Percentiles rank a stretch among this genome's conserved stretches.
phyloP scores from a whole-genome alignment of 1,140 invertebrate genomes.

The Panulirus ornatus region DNA sequence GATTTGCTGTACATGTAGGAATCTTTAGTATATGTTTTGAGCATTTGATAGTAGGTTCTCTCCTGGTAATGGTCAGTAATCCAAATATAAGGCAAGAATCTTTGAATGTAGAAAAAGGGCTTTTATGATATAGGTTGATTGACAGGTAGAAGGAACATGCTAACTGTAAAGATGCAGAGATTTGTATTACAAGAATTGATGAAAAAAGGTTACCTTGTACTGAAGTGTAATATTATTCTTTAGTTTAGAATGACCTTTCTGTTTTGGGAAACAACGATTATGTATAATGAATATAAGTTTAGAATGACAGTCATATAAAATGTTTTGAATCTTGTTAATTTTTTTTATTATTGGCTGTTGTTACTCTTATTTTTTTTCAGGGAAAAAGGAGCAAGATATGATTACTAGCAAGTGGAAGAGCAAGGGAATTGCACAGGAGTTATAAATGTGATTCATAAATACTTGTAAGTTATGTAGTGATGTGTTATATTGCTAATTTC shows the following conservation, averaged over 20 bases:
- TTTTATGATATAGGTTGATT: not conserved
- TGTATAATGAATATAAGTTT: not conserved
- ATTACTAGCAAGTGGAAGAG: not conserved
- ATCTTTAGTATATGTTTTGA: no score
- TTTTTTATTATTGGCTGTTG: not conserved
- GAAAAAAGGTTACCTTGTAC: not conserved
- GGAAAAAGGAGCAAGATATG: slow-evolving; percentile 53
- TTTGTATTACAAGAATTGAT: not conserved
- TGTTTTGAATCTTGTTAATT: not conserved
- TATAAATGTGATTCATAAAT: not conserved
- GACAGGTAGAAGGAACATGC: not conserved
- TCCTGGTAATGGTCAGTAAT: no score
- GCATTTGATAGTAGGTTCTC: no score
- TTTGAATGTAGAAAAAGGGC: no score
- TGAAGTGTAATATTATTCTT: not conserved
- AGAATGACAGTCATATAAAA: not conserved
- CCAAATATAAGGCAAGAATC: not conserved
- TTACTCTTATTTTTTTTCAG: slow-evolving; percentile 37
- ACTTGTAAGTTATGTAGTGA: no score
- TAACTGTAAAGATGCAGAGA: no score
- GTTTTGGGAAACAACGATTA: not conserved
- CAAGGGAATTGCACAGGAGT: not conserved
- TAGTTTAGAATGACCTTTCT: not conserved
- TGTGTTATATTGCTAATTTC: no score
- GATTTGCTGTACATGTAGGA: no score